These are phyloP conservation scores for Marmota monax DNA, from an alignment of 2,113 vertebrate genomes.

Conservation along the genomic window DNA sequence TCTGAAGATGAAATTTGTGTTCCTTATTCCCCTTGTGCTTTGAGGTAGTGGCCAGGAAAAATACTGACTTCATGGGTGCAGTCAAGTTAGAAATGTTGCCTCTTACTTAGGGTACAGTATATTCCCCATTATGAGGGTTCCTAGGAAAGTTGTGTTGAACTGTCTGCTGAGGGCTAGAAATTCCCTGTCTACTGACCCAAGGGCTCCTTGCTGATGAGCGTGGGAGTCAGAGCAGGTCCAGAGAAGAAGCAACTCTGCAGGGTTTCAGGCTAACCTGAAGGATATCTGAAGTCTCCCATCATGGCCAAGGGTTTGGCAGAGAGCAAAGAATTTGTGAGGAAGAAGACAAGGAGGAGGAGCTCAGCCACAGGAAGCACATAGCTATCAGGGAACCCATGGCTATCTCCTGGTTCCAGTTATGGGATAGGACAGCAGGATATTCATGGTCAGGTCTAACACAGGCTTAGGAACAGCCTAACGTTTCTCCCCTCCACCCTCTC, in stretches of 20 bases:
- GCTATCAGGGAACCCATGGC: not conserved
- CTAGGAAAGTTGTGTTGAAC: not conserved
- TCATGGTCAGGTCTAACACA: too few species aligned
- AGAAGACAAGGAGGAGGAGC: not conserved
- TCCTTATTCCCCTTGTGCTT: not conserved
- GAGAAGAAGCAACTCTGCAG: too few species aligned
- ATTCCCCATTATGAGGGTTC: not conserved
- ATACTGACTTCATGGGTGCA: not conserved
- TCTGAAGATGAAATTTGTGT: not conserved
- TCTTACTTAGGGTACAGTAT: not conserved
- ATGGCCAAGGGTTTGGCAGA: not conserved
- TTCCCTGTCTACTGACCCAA: not conserved
- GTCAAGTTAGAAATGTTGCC: not conserved
- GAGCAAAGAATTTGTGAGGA: not conserved
- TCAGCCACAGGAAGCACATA: not conserved
- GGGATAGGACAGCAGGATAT: fast-evolving
- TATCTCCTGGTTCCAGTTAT: not conserved
- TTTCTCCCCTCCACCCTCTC: not conserved
- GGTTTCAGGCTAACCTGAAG: not conserved
- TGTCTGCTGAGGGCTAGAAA: not conserved
- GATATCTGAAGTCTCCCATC: not conserved
- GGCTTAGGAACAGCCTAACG: not conserved
- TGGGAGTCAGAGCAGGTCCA: not conserved
- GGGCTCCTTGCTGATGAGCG: not conserved
- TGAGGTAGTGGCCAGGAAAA: not conserved